Evolutionary conservation across 2,797 vertebrate species (phyloP), one percentile per base, ranked within the genome.

Genomic region (Miichthys miiuy): DNA sequence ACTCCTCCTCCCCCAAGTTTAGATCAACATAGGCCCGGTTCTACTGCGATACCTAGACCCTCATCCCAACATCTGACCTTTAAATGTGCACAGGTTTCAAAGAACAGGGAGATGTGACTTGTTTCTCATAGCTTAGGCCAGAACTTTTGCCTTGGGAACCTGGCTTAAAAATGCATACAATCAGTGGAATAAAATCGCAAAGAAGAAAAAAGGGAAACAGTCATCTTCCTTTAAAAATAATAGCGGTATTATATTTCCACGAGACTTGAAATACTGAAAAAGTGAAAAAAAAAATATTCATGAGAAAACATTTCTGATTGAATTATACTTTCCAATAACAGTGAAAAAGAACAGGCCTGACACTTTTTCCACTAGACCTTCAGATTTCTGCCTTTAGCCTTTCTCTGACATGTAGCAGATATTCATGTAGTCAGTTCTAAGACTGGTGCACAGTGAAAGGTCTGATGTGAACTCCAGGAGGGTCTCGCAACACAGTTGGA

Each of bases 1-100:
- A 83, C 87, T 92, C 91, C 91, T 94, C 93, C 90, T 93, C 89
- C 82, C 81, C 84, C 51, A 65, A 23, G 55, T 81, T 79, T 20
- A 81, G n/a, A 58, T 71, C 75, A 87, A 83, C 62, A 75, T 11
- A 73, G 56, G 46, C 62, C 80, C 8, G n/a, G 72, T 85, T 91
- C 65, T 64, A 88, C 77, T 69, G 68, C 55, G 79, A n/a, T 30
- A 66, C 61, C 75, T 66, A 85, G 50, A 86, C 54, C 80, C 66
- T 81, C 76, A 72, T 54, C 63, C 72, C 30, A 72, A 64, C 54
- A 66, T 75, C 47, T 62, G 69, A 83, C 81, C 73, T 85, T 58
- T 17, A 61, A 71, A 48, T 76, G 88, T 85, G 82, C 85, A 89
- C 75, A 67, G 66, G 83, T 77, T 71, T 88, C 74, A 72, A 25